Evolutionary conservation across 2,113 vertebrate species (phyloP).

Genomic region (Arizona elegans): DNA sequence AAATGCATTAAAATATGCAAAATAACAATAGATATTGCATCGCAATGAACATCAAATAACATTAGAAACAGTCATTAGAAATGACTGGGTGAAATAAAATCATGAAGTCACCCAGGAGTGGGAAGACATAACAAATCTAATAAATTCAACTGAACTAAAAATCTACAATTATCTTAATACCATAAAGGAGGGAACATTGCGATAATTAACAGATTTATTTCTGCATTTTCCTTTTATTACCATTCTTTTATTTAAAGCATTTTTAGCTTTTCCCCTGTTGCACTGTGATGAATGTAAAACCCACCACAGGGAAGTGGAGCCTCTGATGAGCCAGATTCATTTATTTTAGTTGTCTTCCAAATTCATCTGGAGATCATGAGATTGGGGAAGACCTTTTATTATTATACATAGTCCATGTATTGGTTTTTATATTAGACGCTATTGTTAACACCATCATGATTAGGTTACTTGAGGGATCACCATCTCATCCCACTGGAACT

Average conservation of each 20-base stretch:
- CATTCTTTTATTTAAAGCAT: background rate
- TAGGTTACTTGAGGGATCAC: background rate
- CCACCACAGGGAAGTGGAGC: background rate
- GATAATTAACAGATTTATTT: background rate
- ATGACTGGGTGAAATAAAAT: background rate
- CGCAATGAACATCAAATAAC: background rate
- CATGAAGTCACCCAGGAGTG: background rate
- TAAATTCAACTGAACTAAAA: background rate
- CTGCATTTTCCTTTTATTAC: background rate
- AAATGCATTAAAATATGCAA: background rate
- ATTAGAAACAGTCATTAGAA: no score
- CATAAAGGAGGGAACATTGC: background rate
- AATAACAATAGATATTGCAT: background rate
- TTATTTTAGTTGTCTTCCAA: background rate
- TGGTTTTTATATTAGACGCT: background rate
- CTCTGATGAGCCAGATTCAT: background rate
- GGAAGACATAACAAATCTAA: background rate
- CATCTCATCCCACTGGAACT: background rate
- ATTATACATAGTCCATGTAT: background rate
- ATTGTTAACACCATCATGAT: background rate
- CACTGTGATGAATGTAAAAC: background rate
- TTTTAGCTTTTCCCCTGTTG: background rate
- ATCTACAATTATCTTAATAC: background rate
- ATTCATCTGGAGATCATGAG: background rate
- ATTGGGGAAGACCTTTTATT: background rate